A percentile compares a stretch with the other conserved stretches of the same genome.
Evolutionary conservation across 1,140 invertebrate species (phyloP).

Genomic region (Elysia chlorotica): DNA sequence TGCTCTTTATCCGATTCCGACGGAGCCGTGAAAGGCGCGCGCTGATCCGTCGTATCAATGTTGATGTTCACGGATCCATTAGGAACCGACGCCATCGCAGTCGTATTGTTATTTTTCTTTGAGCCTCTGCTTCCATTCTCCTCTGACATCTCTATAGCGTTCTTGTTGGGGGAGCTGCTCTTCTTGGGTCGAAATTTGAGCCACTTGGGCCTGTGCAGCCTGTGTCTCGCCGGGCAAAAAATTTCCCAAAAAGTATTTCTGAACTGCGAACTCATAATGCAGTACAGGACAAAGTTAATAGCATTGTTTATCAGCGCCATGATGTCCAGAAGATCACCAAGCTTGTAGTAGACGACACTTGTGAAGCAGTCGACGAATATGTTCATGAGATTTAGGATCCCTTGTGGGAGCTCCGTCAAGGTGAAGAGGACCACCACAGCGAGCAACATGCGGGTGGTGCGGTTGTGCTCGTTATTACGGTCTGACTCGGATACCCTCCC

Average conservation of each 20-base stretch:
- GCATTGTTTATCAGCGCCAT: slow-evolving; percentile 88
- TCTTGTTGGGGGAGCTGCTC: too few relatives aligned
- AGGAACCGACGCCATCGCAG: too few relatives aligned
- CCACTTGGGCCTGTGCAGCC: slow-evolving; percentile 42
- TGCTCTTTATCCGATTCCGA: too few relatives aligned
- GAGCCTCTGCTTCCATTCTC: too few relatives aligned
- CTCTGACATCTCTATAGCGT: too few relatives aligned
- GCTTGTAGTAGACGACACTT: slow-evolving; percentile 63
- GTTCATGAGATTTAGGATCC: slow-evolving; percentile 55
- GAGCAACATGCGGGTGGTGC: slow-evolving; percentile 89
- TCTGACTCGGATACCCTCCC: slow-evolving; percentile 54
- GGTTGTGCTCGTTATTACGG: slow-evolving; percentile 69
- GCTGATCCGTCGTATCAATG: too few relatives aligned
- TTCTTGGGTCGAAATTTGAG: too few relatives aligned
- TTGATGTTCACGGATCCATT: too few relatives aligned
- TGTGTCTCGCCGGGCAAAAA: slow-evolving; percentile 54
- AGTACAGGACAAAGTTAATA: slow-evolving; percentile 92
- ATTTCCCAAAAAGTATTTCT: slow-evolving; percentile 75
- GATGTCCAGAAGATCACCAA: slow-evolving; percentile 90
- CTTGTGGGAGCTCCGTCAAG: slow-evolving; percentile 81
- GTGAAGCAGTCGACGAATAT: slow-evolving; percentile 39
- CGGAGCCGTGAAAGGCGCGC: too few relatives aligned
- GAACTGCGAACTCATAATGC: slow-evolving; percentile 92
- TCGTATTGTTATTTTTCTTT: too few relatives aligned
- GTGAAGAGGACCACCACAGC: slow-evolving; percentile 85